phyloP scores from a whole-genome alignment of 2,797 vertebrate species.

The Enteromius thamalakanensis region DNA sequence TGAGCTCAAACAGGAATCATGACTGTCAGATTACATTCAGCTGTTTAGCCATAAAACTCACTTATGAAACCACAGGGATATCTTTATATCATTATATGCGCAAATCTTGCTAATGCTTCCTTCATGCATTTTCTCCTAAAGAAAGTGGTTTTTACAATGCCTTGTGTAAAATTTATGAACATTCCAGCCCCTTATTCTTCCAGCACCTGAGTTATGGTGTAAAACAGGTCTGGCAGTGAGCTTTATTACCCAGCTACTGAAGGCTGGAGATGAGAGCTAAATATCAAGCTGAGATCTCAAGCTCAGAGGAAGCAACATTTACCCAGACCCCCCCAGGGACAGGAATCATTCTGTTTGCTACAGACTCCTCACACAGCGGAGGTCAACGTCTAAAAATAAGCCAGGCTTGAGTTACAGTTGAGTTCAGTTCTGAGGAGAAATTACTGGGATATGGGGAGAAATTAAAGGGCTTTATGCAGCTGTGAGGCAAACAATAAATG shows the following conservation, averaged over 20 bases:
- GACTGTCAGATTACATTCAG: slow-evolving; percentile 12
- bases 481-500: slow-evolving; percentile 31
- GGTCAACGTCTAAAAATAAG: slow-evolving; percentile 59
- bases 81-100: slow-evolving; percentile 3
- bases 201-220: slow-evolving; percentile 37
- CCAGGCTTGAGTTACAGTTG: slow-evolving; percentile 39
- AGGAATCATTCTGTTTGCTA: slow-evolving; percentile 55
- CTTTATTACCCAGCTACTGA: slow-evolving; percentile 53
- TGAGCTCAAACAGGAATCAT: slow-evolving; percentile 41
- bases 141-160: slow-evolving; percentile 22
- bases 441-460: slow-evolving; percentile 21
- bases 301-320: slow-evolving; percentile 53
- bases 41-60: slow-evolving; percentile 38
- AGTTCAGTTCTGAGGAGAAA: slow-evolving; percentile 39
- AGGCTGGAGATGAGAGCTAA: slow-evolving; percentile 53
- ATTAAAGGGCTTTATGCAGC: slow-evolving; percentile 24
- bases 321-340: slow-evolving; percentile 40
- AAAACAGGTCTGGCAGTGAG: slow-evolving; percentile 50
- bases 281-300: slow-evolving; percentile 56
- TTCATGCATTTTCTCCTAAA: background rate
- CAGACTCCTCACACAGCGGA: slow-evolving; percentile 47
- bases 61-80: slow-evolving; percentile 13
- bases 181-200: slow-evolving; percentile 43
- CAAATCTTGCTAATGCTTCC: slow-evolving; percentile 23
- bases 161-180: slow-evolving; percentile 49